A percentile compares a stretch with the other conserved stretches of the same genome.
phyloP scores from a whole-genome alignment of 2,888 invertebrate species.

The Thyatira batis region DNA sequence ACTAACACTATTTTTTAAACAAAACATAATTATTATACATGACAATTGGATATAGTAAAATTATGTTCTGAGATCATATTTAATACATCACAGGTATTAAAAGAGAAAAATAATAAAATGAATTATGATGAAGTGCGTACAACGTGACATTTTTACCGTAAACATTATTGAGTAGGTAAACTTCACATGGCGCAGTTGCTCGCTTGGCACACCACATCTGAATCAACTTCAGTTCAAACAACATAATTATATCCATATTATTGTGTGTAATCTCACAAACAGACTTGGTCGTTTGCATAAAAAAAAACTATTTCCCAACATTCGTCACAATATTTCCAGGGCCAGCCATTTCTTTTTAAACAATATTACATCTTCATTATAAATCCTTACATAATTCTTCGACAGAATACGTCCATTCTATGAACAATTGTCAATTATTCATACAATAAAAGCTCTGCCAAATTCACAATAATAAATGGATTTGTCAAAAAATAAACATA shows the following conservation, averaged over 20 bases:
- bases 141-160: conserved; percentile 12
- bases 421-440: neutral
- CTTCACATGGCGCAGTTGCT: conserved; percentile 20
- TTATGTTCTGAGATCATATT: conserved; percentile 85
- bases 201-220: conserved; percentile 40
- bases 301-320: neutral
- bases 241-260: conserved; percentile 63
- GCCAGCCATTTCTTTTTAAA: neutral
- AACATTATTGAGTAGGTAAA: conserved; percentile 11
- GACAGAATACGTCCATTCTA: neutral
- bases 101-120: conserved; percentile 60
- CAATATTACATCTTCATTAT: too few relatives aligned
- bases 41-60: conserved; percentile 78
- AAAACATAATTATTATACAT: conserved; percentile 67
- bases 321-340: neutral
- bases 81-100: conserved; percentile 86
- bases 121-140: conserved; percentile 41
- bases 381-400: neutral
- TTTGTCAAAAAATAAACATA: neutral
- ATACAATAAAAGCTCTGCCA: neutral
- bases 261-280: conserved; percentile 53
- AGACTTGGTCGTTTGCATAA: conserved; percentile 14
- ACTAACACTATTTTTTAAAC: conserved; percentile 63
- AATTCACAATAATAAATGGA: neutral
- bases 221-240: conserved; percentile 49